Percentiles rank a stretch among this genome's conserved stretches.
Conservation (phyloP, 2,888 invertebrate genomes). For the Brachypalpus laphriformis region DNA sequence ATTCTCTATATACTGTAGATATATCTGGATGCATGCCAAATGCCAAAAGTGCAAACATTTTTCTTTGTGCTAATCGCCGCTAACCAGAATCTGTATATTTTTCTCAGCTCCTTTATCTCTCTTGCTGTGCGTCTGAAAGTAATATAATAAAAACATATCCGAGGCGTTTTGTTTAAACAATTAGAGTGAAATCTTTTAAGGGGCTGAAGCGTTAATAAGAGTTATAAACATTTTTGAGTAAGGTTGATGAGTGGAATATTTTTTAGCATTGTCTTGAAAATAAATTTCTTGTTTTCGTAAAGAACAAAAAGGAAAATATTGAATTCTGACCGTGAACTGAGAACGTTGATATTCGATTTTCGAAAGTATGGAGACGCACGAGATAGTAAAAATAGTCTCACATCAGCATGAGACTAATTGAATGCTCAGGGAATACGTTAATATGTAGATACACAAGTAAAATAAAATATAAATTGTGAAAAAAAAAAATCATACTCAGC, state of each 20-base stretch:
- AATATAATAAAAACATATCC: constrained; percentile 37
- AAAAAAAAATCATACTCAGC: constrained; percentile 7
- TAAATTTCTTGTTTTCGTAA: neutral
- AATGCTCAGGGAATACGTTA: constrained; percentile 11
- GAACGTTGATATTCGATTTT: constrained; percentile 24
- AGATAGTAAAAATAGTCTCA: constrained; percentile 54
- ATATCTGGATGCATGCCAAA: constrained; percentile 62
- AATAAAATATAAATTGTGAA: neutral
- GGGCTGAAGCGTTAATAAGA: constrained; percentile 29
- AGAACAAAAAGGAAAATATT: constrained; percentile 11
- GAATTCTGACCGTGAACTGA: constrained; percentile 60
- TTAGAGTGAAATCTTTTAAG: constrained; percentile 17
- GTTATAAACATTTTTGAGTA: constrained; percentile 35
- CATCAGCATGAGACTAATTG: constrained; percentile 58
- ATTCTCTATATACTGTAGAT: constrained; percentile 36
- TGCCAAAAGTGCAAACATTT: constrained; percentile 66
- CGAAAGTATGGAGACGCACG: constrained; percentile 26
- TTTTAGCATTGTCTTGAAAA: neutral
- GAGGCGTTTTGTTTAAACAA: constrained; percentile 24
- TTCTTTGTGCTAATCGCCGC: constrained; percentile 61
- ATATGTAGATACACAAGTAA: constrained; percentile 18
- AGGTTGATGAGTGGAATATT: neutral
- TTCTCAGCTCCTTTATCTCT: neutral
- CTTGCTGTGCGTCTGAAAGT: neutral
- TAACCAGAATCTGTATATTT: constrained; percentile 32